Percentiles rank a stretch among this genome's conserved stretches.
Evolutionary conservation across 2,113 vertebrate genomes (phyloP).

Genomic region (Ifrita kowaldi): DNA sequence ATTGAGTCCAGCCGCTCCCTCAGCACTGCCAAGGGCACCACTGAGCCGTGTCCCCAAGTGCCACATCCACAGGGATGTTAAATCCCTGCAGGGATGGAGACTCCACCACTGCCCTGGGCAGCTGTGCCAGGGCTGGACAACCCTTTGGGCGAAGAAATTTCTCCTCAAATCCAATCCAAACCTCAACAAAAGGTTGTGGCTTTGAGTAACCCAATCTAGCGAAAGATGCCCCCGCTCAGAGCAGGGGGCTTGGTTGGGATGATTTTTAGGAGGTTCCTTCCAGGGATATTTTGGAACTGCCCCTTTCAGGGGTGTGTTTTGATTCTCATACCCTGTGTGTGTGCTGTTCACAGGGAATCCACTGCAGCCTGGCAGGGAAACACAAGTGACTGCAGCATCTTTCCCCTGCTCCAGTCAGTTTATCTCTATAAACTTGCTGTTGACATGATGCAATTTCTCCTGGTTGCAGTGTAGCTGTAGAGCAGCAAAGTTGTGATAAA

Average conservation of each 20-base stretch:
- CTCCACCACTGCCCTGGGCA: neutral
- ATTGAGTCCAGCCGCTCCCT: neutral
- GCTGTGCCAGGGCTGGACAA: neutral
- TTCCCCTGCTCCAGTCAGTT: constrained; percentile 15
- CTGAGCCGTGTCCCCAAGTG: neutral
- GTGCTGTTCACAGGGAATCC: neutral
- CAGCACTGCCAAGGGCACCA: neutral
- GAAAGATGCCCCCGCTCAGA: too few relatives aligned
- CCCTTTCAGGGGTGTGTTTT: neutral
- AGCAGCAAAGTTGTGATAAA: constrained; percentile 47
- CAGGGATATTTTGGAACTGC: neutral
- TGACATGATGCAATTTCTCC: constrained; percentile 47
- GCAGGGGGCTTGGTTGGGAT: neutral
- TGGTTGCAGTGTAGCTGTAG: neutral
- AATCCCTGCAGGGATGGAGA: neutral
- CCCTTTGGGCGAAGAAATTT: too few relatives aligned
- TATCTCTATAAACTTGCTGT: constrained; percentile 42
- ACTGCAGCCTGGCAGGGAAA: neutral
- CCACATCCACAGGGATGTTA: neutral
- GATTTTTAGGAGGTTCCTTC: neutral
- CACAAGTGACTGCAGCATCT: constrained; percentile 7
- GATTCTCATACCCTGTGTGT: neutral
- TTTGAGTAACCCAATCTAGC: rapidly evolving
- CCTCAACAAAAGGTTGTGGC: neutral
- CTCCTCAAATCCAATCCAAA: neutral